Conservation (phyloP, 2,888 invertebrate genomes). For the Seira sanloemensis region DNA sequence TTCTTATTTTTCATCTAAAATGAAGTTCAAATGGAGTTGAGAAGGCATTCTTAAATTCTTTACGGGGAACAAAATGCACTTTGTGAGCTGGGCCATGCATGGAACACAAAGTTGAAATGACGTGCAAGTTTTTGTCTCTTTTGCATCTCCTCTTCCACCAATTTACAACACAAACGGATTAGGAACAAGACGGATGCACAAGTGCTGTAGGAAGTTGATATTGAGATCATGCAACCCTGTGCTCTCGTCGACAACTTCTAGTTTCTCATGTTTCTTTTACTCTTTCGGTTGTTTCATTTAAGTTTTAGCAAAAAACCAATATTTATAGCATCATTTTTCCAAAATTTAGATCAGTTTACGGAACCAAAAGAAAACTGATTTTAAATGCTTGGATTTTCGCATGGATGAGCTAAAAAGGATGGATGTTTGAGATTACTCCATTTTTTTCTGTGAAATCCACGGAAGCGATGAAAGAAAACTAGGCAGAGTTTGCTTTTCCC, state of each 20-base stretch:
- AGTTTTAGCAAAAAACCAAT: constrained; percentile 18
- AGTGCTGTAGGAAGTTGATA: neutral
- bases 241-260: too few relatives aligned
- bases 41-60: too few relatives aligned
- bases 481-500: constrained; percentile 52
- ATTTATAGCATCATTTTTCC: constrained; percentile 48
- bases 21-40: too few relatives aligned
- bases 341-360: constrained; percentile 41
- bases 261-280: too few relatives aligned
- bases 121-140: neutral
- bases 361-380: constrained; percentile 7
- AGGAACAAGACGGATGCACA: neutral
- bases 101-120: neutral
- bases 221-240: neutral
- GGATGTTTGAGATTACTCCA: constrained; percentile 40
- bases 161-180: neutral
- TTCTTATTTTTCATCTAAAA: neutral
- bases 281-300: too few relatives aligned
- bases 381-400: constrained; percentile 66
- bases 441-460: constrained; percentile 56
- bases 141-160: neutral
- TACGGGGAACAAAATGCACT: constrained; percentile 37
- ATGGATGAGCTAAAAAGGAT: constrained; percentile 66
- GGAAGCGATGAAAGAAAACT: constrained; percentile 64
- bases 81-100: neutral